Base-by-base conservation (phyloP, 2,113 vertebrate genomes). In the Oreochromis aureus region DNA sequence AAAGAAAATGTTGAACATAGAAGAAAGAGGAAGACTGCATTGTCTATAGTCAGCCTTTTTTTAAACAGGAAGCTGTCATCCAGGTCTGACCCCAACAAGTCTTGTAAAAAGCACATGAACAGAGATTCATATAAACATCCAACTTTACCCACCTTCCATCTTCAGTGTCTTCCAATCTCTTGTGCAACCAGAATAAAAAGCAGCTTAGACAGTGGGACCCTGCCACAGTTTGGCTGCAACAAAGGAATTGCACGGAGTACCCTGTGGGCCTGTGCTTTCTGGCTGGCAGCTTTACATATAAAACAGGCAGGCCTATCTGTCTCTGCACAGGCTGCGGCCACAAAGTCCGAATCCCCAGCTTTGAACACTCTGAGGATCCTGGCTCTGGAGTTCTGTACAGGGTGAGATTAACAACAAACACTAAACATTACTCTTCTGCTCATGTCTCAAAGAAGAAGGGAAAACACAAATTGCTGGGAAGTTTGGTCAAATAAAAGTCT, bases 241-340 rank as follows among this genome's bases (percentile, higher is more conserved):
- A 95, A 95, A 93, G 91, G 86, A 87, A 91, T 86, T 89, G 87
- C 90, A 86, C 30, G 48, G 88, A 86, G 94, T 90, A 89, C 94
- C 95, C 93, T 63, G 87, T 66, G 89, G 95, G 91, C 94, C 89
- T 78, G 63, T 90, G 91, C 91, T 92, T 94, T 94, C 87, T 92
- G 91, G 86, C 91, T 91, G 83, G 89, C 94, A 95, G 94, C 94
- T 96, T 96, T 96, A 96, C 94, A 95, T 96, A 94, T 96, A 95
- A 96, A 96, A 94, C 92, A 95, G 92, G 89, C 91, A 15, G 84
- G 93, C 93, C 90, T 96, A 96, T 96, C 94, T 95, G 93, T 89
- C 94, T 94, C 71, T 83, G 89, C 88, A 83, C 95, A 95, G 95
- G 90, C 95, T 91, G 91, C 30, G 73, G 90, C 90, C 89, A 90